Conservation (phyloP, 2,797 vertebrate genomes). For the Spheniscus humboldti region DNA sequence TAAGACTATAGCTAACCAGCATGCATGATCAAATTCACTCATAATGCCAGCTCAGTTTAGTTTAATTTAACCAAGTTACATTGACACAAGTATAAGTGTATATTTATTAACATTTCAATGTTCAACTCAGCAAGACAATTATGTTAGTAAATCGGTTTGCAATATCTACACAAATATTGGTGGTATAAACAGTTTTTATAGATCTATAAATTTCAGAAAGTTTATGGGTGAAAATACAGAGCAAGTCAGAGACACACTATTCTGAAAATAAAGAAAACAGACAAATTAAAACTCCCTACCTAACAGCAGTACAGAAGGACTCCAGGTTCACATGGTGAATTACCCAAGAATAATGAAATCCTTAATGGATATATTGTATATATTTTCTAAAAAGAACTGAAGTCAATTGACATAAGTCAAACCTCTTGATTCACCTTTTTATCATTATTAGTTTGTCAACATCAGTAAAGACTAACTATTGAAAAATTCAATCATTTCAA, state of each 20-base stretch:
- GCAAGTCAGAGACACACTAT: not conserved
- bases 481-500: conserved; percentile 54
- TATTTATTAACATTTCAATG: conserved; percentile 47
- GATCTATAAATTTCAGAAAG: not conserved
- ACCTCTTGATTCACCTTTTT: not conserved
- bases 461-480: conserved; percentile 37
- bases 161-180: not conserved
- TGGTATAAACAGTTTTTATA: not conserved
- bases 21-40: not conserved
- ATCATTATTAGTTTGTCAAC: not conserved
- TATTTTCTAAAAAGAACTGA: conserved; percentile 1
- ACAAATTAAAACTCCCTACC: not conserved
- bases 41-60: conserved; percentile 15
- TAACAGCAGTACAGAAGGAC: not conserved
- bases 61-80: conserved; percentile 49
- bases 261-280: not conserved
- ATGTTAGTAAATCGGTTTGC: not conserved
- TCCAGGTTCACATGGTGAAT: not conserved
- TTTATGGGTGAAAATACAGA: not conserved
- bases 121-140: conserved; percentile 15
- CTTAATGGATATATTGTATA: not conserved
- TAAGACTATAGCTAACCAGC: not conserved
- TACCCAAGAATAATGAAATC: not conserved
- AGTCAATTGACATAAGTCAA: not conserved
- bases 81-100: not conserved